Conservation (phyloP, 2,797 vertebrate genomes). For the Percopsis omiscomaycus region DNA sequence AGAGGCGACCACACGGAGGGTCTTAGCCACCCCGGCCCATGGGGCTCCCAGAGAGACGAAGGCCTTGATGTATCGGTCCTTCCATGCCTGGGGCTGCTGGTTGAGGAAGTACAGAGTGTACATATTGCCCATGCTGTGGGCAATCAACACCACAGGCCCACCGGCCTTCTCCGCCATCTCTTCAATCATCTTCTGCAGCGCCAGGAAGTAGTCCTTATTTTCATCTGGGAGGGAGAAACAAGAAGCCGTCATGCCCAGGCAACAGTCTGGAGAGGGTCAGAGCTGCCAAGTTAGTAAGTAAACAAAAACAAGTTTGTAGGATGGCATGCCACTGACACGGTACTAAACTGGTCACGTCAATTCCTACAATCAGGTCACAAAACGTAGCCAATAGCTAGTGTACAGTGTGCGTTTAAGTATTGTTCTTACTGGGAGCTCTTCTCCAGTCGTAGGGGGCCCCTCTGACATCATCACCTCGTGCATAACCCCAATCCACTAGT, state of each 20-base stretch:
- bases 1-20: constrained; percentile 89
- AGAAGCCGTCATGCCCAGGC: too few species aligned
- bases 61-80: constrained; percentile 89
- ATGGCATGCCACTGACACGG: too few species aligned
- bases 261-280: too few species aligned
- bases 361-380: too few species aligned
- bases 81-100: constrained; percentile 91
- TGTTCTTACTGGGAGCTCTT: constrained; percentile 91
- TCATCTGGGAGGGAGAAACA: constrained; percentile 80
- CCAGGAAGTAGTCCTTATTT: constrained; percentile 88
- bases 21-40: constrained; percentile 96
- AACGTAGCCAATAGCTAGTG: too few species aligned
- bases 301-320: too few species aligned
- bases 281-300: too few species aligned
- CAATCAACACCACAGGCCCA: constrained; percentile 88
- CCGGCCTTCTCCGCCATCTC: constrained; percentile 85
- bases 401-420: background rate
- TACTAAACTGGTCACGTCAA: too few species aligned
- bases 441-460: constrained; percentile 98
- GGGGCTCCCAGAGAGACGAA: constrained; percentile 89
- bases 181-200: constrained; percentile 90
- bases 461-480: constrained; percentile 85
- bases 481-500: constrained; percentile 90
- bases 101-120: constrained; percentile 97
- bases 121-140: constrained; percentile 99